Conservation (phyloP, 37 sponge, comb jelly and placozoan species). For the Spongilla lacustris region DNA sequence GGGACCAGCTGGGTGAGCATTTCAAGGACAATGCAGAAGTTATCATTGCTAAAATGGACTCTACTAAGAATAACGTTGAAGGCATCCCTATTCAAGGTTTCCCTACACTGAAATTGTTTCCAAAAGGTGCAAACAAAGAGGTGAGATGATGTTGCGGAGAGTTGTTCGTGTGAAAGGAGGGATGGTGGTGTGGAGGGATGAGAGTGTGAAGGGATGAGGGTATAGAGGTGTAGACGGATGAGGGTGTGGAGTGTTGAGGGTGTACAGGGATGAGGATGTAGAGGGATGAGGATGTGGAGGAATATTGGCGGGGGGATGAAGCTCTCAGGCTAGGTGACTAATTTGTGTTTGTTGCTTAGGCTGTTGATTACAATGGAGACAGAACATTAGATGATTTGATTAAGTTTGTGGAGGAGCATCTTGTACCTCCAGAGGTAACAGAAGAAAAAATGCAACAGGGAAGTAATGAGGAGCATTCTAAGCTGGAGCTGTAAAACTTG, state of each 20-base stretch:
- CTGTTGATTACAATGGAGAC: conserved; percentile 85
- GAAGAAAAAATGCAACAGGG: conserved; percentile 52
- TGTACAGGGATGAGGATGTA: too few relatives aligned
- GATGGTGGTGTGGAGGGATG: too few relatives aligned
- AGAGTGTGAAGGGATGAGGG: too few relatives aligned
- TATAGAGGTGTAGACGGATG: too few relatives aligned
- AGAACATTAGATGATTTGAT: conserved; percentile 86
- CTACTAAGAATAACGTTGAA: conserved; percentile 93
- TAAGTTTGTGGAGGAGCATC: conserved; percentile 67
- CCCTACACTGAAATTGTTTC: conserved; percentile 96
- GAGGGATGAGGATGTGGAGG: too few relatives aligned
- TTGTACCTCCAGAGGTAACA: conserved; percentile 8
- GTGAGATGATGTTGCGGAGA: too few relatives aligned
- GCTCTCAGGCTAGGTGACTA: background rate
- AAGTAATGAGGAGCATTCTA: background rate
- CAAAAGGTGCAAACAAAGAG: conserved; percentile 61
- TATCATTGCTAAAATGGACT: conserved; percentile 96
- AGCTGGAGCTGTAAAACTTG: background rate
- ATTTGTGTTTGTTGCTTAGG: conserved; percentile 19
- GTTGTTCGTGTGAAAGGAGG: too few relatives aligned
- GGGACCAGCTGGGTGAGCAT: conserved; percentile 94
- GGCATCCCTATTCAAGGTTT: conserved; percentile 75
- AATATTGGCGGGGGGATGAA: too few relatives aligned
- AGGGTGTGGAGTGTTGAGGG: too few relatives aligned
- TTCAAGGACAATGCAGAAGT: conserved; percentile 76